Base-by-base conservation (phyloP, 1,140 invertebrate species). In the Saccostrea cuccullata region DNA sequence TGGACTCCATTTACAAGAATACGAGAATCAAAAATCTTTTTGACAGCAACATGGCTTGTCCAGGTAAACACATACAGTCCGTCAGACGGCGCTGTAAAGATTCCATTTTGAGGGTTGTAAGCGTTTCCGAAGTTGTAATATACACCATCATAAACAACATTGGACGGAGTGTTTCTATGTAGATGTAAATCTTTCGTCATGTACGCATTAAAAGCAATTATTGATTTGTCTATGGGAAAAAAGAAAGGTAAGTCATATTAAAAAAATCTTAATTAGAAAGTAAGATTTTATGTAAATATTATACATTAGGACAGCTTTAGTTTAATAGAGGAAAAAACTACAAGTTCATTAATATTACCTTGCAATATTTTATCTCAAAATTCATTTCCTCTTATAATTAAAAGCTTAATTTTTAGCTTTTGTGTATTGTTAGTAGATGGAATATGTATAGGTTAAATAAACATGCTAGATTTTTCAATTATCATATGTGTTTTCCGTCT, bases 181-280 rank as follows among this genome's bases (percentile, higher is more conserved):
- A 64, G n/a, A 6, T 3, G 15, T n/a, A 64, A 15, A 12, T 64
- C 15, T 64, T 64, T 64, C n/a, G 60, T 20, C n/a, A 64, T 13
- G 60, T 64, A 64, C n/a, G 60, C 60, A 64, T 64, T 64, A n/a
- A 64, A 64, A 15, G 60, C 60, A 64, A 64, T 64, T 15, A 64
- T 64, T 13, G 60, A 15, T 64, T 64, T 64, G 6, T 64, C 60
- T 64, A 36, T 36, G 13, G n/a, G n/a, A 64, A n/a, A 64, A 64
- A 64, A 15, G 15, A 64, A 15, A 64, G 13, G 15, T 20, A 64
- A 15, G 30, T 36, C 30, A 36, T 36, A 36, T 2, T 36, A 36
- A 36, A 36, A 36, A 36, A 36, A 36, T 36, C 30, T 36, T 36
- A 36, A 36, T 36, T 36, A 36, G 30, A 36, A 36, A 36, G 30